Base-by-base conservation (phyloP, 92 coral and sea anemone genomes). In the Zoanthus solanderi region DNA sequence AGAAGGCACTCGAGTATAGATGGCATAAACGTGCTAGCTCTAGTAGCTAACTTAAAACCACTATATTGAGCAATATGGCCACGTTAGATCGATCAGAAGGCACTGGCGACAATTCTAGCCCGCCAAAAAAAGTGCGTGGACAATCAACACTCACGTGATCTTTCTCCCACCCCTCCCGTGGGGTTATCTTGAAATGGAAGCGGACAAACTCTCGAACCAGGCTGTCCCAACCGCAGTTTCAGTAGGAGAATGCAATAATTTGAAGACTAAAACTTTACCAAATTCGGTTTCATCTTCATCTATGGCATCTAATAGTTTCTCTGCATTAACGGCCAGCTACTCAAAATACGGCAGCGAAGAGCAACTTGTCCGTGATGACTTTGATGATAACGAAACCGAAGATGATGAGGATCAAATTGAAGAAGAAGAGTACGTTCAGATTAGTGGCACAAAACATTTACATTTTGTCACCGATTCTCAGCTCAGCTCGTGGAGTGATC, bases 401-500 rank as follows among this genome's bases (percentile, higher is more conserved):
- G 94, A 84, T 52, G 90, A 87, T 45, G 91, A 85, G 9, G 90
- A 90, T 57, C 68, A 86, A n/a, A 45, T 89, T 44, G 93, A 90
- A 53, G 92, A 94, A 28, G 93, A 93, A 18, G 91, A 88, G 83
- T 74, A 92, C 54, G 96, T 86, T 34, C 87, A 92, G n/a, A 93
- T 93, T 47, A 77, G 93, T 46, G 85, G 90, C 45, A 53, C 88
- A n/a, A 95, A 90, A 80, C 98, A 95, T 71, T 93, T 97, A 57
- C 91, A 93, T 85, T 97, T 97, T 69, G 99, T 97, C 5, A 97
- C 98, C 8, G 99, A 97, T 69, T 93, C 99, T 12, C 85, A 92
- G 44, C 85, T 97, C 71, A 97, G 99, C 50, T 94, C 99, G 8
- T 97, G 99, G 99, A 97, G 95, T 68, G 98, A 95, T 68, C 92